A percentile compares a stretch with the other conserved stretches of the same genome.
These are phyloP conservation scores for Diploscapter pachys DNA, from an alignment of 1,140 invertebrate genomes.

Conservation along the genomic window DNA sequence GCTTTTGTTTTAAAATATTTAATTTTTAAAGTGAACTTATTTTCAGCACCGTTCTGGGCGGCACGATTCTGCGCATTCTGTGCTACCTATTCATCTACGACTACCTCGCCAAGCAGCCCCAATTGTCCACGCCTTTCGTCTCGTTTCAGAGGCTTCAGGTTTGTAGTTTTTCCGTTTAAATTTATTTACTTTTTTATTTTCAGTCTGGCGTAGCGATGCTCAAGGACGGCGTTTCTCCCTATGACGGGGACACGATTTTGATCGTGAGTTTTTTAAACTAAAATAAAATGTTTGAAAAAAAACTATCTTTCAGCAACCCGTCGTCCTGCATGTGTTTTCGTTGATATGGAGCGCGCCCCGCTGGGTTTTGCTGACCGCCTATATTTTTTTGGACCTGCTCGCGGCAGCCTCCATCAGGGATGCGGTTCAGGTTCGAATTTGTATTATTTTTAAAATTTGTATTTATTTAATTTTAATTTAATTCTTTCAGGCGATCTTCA, in stretches of 20 bases:
- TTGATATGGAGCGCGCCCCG: conserved; percentile 6
- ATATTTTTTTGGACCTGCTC: conserved; percentile 19
- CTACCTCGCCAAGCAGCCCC: conserved; percentile 23
- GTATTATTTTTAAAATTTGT: neutral
- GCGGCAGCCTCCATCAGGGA: conserved; percentile 15
- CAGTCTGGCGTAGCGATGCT: conserved; percentile 41
- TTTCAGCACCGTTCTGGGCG: no score
- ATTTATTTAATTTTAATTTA: neutral
- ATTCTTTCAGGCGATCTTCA: no score
- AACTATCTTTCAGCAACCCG: conserved; percentile 37
- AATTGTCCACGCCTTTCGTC: conserved; percentile 44
- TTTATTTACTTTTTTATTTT: no score
- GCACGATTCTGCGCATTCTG: conserved; percentile 1
- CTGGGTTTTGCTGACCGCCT: conserved; percentile 16
- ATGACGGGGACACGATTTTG: conserved; percentile 50
- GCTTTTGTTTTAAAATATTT: no score
- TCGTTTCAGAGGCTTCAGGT: conserved; percentile 42
- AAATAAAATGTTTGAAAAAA: neutral
- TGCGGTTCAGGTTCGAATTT: neutral
- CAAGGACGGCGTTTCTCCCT: conserved; percentile 29
- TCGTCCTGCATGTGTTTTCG: conserved; percentile 40
- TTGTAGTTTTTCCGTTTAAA: no score
- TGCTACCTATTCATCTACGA: conserved; percentile 24
- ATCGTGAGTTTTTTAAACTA: conserved; percentile 34
- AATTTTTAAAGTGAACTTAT: no score